Evolutionary conservation across 2,113 vertebrate species (phyloP), one percentile per base, ranked within the genome.

Genomic region (Oreochromis aureus): DNA sequence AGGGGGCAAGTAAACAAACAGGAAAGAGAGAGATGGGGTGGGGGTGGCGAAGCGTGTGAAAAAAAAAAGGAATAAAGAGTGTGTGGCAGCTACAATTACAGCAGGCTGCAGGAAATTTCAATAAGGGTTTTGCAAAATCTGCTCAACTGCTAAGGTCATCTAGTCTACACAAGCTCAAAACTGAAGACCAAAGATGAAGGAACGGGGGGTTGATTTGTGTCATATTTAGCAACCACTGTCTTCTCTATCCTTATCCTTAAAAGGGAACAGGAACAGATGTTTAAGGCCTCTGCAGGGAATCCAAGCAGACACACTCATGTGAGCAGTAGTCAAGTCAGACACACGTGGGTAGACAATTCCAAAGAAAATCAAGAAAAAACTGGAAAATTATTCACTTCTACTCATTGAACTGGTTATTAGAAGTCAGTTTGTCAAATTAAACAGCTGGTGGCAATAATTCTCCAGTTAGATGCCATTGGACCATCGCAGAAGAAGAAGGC

Each of bases 1-100:
- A 1, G 89, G 89, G 90, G 89, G 90, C 39, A 88, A 87, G 89
- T 89, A 93, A 94, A 92, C 80, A 93, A 91, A 93, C 83, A 24
- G 66, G 73, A 69, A 84, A 56, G 79, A 48, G 48, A n/a, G 55
- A 83, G 48, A 36, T 5, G 73, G 56, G 15, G 19, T 22, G 66
- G 41, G 69, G 13, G 15, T 15, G 6, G 16, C 6, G 7, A 51
- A 78, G 44, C 12, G 71, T 78, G 44, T 32, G 71, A 7, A 19
- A 4, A 76, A 63, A 76, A 63, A 34, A 6, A 39, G 56, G 79
- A 73, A 87, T 34, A 81, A 22, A 36, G 22, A n/a, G 53, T 63
- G 46, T 36, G 11, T 53, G 81, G 46, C 36, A 63, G 3, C 48
- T 15, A 53, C 44, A 56, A 16, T 85, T 80, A 80, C 12, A 69